A percentile compares a stretch with the other conserved stretches of the same genome.
Evolutionary conservation across 2,113 vertebrate species (phyloP).

Genomic region (Sinocyclocheilus anophthalmus): DNA sequence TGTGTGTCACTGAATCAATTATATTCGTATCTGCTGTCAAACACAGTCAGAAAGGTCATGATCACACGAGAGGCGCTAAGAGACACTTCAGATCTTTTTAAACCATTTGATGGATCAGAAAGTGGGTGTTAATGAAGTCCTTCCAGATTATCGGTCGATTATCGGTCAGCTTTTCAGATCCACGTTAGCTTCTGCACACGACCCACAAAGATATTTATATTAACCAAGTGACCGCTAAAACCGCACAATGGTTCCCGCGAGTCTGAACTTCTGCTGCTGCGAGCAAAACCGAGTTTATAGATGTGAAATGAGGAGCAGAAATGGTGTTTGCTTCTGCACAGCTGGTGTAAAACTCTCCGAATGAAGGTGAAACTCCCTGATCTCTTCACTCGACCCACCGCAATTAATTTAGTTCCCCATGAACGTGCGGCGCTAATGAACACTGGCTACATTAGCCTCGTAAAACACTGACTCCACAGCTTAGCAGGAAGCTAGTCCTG

Average conservation of each 20-base stretch:
- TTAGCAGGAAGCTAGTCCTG: background rate
- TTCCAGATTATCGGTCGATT: background rate
- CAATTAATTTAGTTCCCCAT: conserved; percentile 3
- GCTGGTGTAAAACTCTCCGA: background rate
- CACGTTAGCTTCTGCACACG: background rate
- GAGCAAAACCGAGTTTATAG: background rate
- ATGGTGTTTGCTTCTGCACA: background rate
- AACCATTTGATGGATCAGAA: conserved; percentile 4
- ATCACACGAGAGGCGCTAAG: conserved; percentile 7
- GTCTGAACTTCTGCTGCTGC: background rate
- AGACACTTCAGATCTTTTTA: conserved; percentile 26
- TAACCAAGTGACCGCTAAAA: background rate
- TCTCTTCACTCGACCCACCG: conserved; percentile 10
- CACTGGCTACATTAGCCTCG: background rate
- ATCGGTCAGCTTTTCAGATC: background rate
- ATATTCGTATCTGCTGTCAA: conserved; percentile 33
- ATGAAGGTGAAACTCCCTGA: conserved; percentile 19
- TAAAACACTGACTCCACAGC: conserved; percentile 12
- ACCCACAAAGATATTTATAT: background rate
- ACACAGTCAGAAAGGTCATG: conserved; percentile 13
- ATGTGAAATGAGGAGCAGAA: conserved; percentile 1
- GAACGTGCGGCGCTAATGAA: background rate
- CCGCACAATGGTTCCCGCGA: background rate
- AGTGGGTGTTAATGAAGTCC: background rate
- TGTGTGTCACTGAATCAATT: conserved; percentile 38